phyloP scores from a whole-genome alignment of 2,797 vertebrate genomes.

The Sylvia borin region DNA sequence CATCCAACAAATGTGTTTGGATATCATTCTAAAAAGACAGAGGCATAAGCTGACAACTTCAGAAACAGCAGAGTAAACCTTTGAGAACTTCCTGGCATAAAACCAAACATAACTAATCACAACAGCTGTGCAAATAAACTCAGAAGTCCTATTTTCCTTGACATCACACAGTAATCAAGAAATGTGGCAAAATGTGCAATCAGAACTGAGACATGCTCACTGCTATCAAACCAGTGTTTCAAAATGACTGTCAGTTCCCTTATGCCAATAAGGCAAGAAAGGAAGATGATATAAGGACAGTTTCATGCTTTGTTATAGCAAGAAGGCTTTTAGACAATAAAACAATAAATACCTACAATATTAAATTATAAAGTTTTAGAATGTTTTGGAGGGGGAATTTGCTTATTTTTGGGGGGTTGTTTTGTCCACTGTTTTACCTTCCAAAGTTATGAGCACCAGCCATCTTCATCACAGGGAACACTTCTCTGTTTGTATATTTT shows the following conservation, averaged over 20 bases:
- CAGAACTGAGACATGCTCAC: background rate
- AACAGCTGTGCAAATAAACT: constrained; percentile 38
- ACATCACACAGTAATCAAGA: background rate
- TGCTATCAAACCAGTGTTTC: background rate
- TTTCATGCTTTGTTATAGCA: background rate
- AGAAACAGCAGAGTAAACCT: background rate
- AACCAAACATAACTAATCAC: constrained; percentile 10
- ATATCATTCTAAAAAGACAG: background rate
- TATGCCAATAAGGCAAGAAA: background rate
- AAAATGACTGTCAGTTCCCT: background rate
- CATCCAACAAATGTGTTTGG: background rate
- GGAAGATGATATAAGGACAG: background rate
- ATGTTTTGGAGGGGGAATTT: background rate
- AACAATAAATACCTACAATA: background rate
- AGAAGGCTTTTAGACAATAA: background rate
- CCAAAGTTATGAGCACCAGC: background rate
- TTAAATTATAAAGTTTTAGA: background rate
- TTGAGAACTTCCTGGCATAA: constrained; percentile 13
- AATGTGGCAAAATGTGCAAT: background rate
- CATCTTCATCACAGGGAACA: background rate
- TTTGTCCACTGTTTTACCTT: background rate
- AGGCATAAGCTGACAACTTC: background rate
- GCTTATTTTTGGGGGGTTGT: fast-evolving
- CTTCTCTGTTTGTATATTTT: background rate
- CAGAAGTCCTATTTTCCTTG: background rate